Percentiles rank a stretch among this genome's conserved stretches.
phyloP scores from a whole-genome alignment of 2,797 vertebrate species.

The Mycteria americana region DNA sequence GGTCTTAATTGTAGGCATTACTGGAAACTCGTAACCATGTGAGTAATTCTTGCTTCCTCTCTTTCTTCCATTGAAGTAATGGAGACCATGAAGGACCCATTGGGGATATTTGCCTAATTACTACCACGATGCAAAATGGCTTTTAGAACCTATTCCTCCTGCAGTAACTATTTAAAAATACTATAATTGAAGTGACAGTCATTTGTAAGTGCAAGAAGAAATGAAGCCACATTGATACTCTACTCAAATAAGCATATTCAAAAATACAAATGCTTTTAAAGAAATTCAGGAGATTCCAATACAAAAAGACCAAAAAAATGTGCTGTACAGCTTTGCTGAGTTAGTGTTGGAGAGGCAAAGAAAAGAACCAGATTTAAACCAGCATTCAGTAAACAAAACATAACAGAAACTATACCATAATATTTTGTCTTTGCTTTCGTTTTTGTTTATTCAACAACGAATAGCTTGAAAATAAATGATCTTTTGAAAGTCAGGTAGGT shows the following conservation, averaged over 20 bases:
- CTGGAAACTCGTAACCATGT: not conserved
- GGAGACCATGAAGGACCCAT: not conserved
- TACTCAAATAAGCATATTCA: not conserved
- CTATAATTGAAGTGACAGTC: not conserved
- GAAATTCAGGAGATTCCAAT: not conserved
- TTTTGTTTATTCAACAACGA: not conserved
- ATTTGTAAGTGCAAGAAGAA: not conserved
- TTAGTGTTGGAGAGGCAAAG: not conserved
- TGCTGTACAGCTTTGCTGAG: not conserved
- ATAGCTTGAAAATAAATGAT: constrained; percentile 15
- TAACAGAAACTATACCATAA: not conserved
- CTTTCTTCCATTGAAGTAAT: not conserved
- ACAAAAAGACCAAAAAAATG: constrained; percentile 39
- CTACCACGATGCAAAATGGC: not conserved
- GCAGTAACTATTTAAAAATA: not conserved
- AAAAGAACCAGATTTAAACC: not conserved
- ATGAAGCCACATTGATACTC: not conserved
- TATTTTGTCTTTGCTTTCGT: not conserved
- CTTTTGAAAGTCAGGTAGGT: not conserved
- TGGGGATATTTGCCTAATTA: not conserved
- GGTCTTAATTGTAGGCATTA: not conserved
- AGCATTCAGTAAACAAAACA: not conserved
- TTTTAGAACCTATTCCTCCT: not conserved
- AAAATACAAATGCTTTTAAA: not conserved
- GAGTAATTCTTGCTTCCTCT: not conserved